Conservation (phyloP, 1,140 invertebrate genomes). For the Ylistrum balloti region DNA sequence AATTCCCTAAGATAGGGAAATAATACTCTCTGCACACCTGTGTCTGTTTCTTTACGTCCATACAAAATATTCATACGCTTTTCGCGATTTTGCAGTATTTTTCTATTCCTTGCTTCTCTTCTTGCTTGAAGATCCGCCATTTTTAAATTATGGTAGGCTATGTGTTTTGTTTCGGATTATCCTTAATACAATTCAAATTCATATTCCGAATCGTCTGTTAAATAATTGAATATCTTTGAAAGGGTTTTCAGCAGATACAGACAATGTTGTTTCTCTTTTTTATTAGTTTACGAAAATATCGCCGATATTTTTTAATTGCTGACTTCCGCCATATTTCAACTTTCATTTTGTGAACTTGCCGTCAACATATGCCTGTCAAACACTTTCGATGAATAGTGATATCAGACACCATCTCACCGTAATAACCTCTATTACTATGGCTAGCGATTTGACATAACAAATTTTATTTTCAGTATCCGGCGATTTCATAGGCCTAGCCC, state of each 20-base stretch:
- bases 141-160: slow-evolving; percentile 52
- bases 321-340: not conserved
- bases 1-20: not conserved
- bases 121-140: slow-evolving; percentile 58
- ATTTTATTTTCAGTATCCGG: not conserved
- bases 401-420: not conserved
- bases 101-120: slow-evolving; percentile 63
- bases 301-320: not conserved
- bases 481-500: too few species aligned
- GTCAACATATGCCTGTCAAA: not conserved
- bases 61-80: slow-evolving; percentile 59
- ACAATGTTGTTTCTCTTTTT: not conserved
- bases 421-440: not conserved
- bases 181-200: not conserved
- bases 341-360: not conserved
- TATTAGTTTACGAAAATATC: not conserved
- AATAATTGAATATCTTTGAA: not conserved
- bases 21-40: not conserved
- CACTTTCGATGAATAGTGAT: not conserved
- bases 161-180: not conserved
- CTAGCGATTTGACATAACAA: not conserved
- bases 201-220: not conserved
- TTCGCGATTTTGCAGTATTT: slow-evolving; percentile 68
- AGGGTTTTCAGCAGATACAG: not conserved
- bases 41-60: not conserved